A percentile compares a stretch with the other conserved stretches of the same genome.
Evolutionary conservation across 2,888 invertebrate genomes (phyloP).

Genomic region (Leptinotarsa juncta): DNA sequence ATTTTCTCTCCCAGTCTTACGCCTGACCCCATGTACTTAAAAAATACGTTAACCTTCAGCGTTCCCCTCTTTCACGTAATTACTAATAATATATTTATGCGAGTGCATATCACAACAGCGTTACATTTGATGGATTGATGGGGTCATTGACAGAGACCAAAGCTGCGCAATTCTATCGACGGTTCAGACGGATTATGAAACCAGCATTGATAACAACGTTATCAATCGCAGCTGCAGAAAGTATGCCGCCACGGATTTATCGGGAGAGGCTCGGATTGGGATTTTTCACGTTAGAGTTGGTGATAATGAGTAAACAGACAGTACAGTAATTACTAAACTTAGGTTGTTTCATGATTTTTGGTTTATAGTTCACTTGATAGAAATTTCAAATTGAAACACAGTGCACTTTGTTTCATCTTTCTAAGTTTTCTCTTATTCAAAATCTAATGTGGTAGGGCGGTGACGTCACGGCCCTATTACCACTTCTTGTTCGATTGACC

Average conservation of each 20-base stretch:
- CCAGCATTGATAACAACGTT: conserved; percentile 10
- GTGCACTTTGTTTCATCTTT: too few species aligned
- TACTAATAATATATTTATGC: conserved; percentile 8
- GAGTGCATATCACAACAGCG: conserved; percentile 16
- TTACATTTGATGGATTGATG: conserved; percentile 19
- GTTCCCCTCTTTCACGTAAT: background rate
- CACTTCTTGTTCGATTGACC: too few species aligned
- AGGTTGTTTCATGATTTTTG: too few species aligned
- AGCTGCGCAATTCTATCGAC: conserved; percentile 55
- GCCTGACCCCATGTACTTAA: background rate
- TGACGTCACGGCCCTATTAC: too few species aligned
- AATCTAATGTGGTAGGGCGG: too few species aligned
- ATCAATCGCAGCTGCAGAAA: conserved; percentile 28
- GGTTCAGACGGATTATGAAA: conserved; percentile 34
- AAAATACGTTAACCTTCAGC: background rate
- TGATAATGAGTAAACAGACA: background rate
- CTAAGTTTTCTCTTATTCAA: too few species aligned
- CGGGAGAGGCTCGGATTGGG: conserved; percentile 10
- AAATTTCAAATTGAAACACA: too few species aligned
- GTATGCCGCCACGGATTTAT: conserved; percentile 20
- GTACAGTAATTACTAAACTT: too few species aligned
- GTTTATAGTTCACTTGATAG: too few species aligned
- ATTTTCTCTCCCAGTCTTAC: background rate
- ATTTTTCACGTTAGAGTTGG: background rate
- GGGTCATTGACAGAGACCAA: conserved; percentile 53